Conservation (phyloP, 1,140 invertebrate genomes). For the Drosophila nasuta region DNA sequence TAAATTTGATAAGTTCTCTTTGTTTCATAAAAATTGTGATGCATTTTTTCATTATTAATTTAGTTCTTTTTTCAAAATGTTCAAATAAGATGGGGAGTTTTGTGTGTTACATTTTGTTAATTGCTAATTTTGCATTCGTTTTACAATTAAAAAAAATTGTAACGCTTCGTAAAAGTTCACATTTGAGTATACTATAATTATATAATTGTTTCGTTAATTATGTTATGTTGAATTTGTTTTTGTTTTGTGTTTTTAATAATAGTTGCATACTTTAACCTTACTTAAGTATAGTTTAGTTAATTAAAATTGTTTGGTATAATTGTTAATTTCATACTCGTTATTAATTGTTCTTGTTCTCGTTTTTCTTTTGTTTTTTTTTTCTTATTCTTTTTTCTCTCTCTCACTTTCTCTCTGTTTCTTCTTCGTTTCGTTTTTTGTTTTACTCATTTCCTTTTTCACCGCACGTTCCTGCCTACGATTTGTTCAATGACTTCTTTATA, state of each 20-base stretch:
- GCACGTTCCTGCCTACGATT: constrained; percentile 85
- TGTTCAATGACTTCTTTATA: constrained; percentile 76
- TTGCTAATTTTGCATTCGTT: constrained; percentile 53
- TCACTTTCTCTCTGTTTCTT: background rate
- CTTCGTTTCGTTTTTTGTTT: constrained; percentile 36
- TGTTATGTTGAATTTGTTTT: constrained; percentile 49
- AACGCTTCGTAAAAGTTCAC: constrained; percentile 71
- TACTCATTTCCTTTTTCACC: constrained; percentile 72
- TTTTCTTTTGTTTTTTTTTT: constrained; percentile 6
- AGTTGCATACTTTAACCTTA: constrained; percentile 72
- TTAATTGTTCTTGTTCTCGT: constrained; percentile 68
- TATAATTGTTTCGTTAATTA: constrained; percentile 73
- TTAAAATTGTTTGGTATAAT: constrained; percentile 79
- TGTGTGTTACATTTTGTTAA: constrained; percentile 35
- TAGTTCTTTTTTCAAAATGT: background rate
- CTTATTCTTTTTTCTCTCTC: constrained; percentile 2
- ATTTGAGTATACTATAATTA: constrained; percentile 59
- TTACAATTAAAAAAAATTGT: constrained; percentile 67
- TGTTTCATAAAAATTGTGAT: constrained; percentile 31
- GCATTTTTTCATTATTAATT: constrained; percentile 13
- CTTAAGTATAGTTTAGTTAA: constrained; percentile 72
- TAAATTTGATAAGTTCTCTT: constrained; percentile 48
- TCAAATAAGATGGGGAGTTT: constrained; percentile 15
- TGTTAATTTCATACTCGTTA: constrained; percentile 71
- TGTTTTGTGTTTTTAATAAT: constrained; percentile 63